Conservation (phyloP, 2,113 vertebrate species). For the human region GRCh38 chr7:38974001-38974500, state of each 20-base stretch:
- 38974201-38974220: neutral
- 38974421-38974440: neutral
- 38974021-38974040: neutral
- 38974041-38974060: neutral
- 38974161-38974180: neutral
- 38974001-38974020: neutral
- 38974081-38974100: neutral
- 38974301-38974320: neutral
- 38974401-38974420: neutral
- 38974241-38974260: neutral
- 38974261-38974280: neutral
- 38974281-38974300: neutral
- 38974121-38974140: neutral
- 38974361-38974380: neutral
- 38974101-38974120: neutral
- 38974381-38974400: neutral
- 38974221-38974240: neutral
- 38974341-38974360: neutral
- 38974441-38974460: neutral
- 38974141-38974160: neutral
- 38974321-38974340: neutral
- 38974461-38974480: neutral
- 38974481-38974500: neutral
- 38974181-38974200: neutral
- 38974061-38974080: neutral